Conservation (phyloP, 2,113 vertebrate genomes). For the Alethe castanea region DNA sequence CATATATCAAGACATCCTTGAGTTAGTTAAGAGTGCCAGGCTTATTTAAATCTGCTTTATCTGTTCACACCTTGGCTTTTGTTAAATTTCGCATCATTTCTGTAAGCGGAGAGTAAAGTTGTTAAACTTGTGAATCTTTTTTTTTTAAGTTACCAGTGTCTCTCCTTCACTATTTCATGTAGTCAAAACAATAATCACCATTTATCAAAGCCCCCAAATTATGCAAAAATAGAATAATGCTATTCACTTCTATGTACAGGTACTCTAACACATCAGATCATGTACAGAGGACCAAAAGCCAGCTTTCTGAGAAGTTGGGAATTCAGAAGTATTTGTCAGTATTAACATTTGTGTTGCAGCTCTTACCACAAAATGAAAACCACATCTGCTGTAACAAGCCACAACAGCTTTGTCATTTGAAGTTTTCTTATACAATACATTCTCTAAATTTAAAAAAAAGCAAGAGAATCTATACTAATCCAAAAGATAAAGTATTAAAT, state of each 20-base stretch:
- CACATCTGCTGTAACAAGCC: neutral
- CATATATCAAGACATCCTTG: slow-evolving; percentile 53
- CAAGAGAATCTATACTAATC: neutral
- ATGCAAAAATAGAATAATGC: neutral
- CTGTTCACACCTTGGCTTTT: slow-evolving; percentile 53
- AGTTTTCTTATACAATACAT: neutral
- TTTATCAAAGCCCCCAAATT: neutral
- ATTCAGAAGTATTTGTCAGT: neutral
- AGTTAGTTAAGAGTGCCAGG: slow-evolving; percentile 42
- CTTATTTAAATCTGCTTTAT: slow-evolving; percentile 59
- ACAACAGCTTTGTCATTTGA: neutral
- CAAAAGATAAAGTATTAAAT: neutral
- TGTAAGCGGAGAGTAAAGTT: neutral
- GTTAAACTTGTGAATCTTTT: neutral
- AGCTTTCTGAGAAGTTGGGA: neutral
- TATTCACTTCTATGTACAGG: neutral
- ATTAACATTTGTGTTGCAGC: neutral
- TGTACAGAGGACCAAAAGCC: neutral
- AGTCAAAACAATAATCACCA: neutral
- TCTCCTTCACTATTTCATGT: neutral
- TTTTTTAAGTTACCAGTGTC: neutral
- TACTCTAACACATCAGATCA: neutral
- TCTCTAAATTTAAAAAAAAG: neutral
- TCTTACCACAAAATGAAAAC: neutral
- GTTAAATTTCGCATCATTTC: slow-evolving; percentile 19